phyloP scores from a whole-genome alignment of 2,888 invertebrate genomes.

The Anthophora plumipes region DNA sequence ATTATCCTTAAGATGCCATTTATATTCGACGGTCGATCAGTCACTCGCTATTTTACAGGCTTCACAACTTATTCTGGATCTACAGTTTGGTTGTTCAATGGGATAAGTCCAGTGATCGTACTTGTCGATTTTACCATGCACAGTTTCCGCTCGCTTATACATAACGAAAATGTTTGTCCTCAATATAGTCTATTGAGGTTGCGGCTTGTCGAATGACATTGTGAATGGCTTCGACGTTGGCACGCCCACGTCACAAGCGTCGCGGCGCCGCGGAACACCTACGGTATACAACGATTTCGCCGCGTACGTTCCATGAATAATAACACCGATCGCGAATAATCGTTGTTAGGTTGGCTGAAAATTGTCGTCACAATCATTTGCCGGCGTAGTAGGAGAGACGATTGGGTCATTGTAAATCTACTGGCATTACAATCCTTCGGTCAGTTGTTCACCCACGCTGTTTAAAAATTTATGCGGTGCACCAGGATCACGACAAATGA shows the following conservation, averaged over 20 bases:
- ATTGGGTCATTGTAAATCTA: constrained; percentile 40
- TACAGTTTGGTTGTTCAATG: too few species aligned
- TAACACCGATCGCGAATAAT: constrained; percentile 48
- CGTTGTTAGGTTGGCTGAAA: constrained; percentile 34
- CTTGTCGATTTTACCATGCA: neutral
- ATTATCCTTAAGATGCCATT: too few species aligned
- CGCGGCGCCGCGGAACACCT: constrained; percentile 64
- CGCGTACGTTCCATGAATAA: constrained; percentile 40
- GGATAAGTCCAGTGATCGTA: neutral
- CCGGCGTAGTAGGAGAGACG: constrained; percentile 1
- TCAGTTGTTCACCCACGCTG: constrained; percentile 8
- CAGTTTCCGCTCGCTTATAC: neutral
- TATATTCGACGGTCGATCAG: too few species aligned
- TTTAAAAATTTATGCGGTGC: constrained; percentile 3
- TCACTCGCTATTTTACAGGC: too few species aligned
- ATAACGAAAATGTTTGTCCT: constrained; percentile 43
- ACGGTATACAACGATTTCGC: constrained; percentile 32
- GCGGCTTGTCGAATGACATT: constrained; percentile 43
- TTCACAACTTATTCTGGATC: too few species aligned
- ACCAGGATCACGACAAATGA: neutral
- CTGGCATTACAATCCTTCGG: neutral
- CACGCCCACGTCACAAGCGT: constrained; percentile 57
- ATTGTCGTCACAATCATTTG: constrained; percentile 41
- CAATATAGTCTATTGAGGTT: constrained; percentile 32
- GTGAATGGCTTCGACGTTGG: constrained; percentile 28